These are phyloP conservation scores for Cheracebus regulus DNA, from an alignment of 2,797 vertebrate genomes.

Conservation along the genomic window DNA sequence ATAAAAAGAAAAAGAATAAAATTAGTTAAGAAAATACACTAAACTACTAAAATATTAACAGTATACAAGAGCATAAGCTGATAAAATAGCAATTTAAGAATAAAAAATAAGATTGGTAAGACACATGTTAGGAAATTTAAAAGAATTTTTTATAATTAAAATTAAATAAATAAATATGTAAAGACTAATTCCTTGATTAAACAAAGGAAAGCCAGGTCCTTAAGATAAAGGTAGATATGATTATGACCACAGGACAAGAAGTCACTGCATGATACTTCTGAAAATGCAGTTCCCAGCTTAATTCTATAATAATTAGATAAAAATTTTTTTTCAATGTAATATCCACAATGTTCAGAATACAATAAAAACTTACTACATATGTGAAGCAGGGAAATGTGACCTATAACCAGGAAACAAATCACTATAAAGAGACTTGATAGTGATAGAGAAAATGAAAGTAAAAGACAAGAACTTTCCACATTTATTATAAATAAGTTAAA, in stretches of 20 bases:
- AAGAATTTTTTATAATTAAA: not conserved
- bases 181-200: not conserved
- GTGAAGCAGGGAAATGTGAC: not conserved
- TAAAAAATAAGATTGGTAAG: not conserved
- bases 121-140: not conserved
- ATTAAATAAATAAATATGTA: not conserved
- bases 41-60: slow-evolving; percentile 9
- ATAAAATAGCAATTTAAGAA: slow-evolving; percentile 23
- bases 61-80: not conserved
- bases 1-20: slow-evolving; percentile 5
- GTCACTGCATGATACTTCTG: not conserved
- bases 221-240: not conserved
- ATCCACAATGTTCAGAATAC: not conserved
- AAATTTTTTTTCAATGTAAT: not conserved
- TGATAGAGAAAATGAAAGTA: not conserved
- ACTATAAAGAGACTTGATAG: not conserved
- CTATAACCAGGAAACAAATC: not conserved
- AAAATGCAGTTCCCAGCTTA: not conserved
- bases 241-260: not conserved
- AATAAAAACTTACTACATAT: not conserved
- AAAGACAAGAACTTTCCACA: not conserved
- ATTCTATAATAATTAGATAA: not conserved
- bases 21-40: not conserved
- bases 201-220: not conserved
- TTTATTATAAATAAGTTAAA: not conserved